phyloP scores from a whole-genome alignment of 2,797 vertebrate genomes.

The Botia almorhae region DNA sequence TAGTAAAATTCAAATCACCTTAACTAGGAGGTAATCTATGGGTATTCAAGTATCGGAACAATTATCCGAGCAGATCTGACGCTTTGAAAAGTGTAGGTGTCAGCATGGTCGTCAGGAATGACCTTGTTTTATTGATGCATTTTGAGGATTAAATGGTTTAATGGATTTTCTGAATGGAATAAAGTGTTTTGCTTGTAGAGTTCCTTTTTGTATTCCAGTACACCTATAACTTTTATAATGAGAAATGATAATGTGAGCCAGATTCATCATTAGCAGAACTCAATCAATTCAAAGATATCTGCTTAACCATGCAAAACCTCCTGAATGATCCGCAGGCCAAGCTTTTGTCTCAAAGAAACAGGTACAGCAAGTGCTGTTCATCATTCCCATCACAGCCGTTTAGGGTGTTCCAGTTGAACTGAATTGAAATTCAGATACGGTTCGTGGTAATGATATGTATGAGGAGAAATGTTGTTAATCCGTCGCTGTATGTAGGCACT shows the following conservation, averaged over 20 bases:
- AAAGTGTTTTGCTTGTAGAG: conserved; percentile 50
- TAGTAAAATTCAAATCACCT: background rate
- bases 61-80: background rate
- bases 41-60: background rate
- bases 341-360: conserved; percentile 51
- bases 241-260: conserved; percentile 64
- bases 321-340: conserved; percentile 36
- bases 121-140: conserved; percentile 35
- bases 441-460: conserved; percentile 60
- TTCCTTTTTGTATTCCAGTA: conserved; percentile 40
- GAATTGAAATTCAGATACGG: conserved; percentile 61
- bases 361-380: conserved; percentile 50
- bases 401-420: conserved; percentile 42
- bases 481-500: conserved; percentile 47
- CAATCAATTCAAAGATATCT: conserved; percentile 61
- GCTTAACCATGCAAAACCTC: conserved; percentile 56
- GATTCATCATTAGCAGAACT: conserved; percentile 57
- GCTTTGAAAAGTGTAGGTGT: conserved; percentile 2
- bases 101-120: conserved; percentile 22
- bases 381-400: conserved; percentile 54
- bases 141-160: conserved; percentile 40
- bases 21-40: conserved; percentile 3
- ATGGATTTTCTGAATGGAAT: conserved; percentile 39
- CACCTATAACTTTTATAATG: conserved; percentile 65
- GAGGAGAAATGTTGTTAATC: conserved; percentile 53